Conservation (phyloP, 2,113 vertebrate species). For the Athene cunicularia region DNA sequence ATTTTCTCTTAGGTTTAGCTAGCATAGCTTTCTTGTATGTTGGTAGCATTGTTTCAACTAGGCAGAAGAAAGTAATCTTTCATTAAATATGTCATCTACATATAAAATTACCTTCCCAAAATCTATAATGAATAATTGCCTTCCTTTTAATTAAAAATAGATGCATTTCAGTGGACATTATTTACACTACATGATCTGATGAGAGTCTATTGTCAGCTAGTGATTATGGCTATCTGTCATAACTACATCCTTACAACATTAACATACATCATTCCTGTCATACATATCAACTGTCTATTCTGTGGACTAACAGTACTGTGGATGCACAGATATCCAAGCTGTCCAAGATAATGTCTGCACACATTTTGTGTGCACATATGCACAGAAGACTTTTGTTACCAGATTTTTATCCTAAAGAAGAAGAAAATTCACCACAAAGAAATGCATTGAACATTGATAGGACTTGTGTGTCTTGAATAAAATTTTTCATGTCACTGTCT, state of each 20-base stretch:
- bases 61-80: not conserved
- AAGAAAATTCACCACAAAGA: not conserved
- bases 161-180: not conserved
- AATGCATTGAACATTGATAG: not conserved
- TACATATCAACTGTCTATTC: not conserved
- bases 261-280: not conserved
- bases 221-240: not conserved
- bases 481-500: not conserved
- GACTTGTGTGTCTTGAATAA: not conserved
- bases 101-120: not conserved
- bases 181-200: not conserved
- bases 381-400: not conserved
- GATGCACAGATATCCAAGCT: not conserved
- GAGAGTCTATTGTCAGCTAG: not conserved
- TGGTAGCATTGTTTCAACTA: not conserved
- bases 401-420: accelerated
- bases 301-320: not conserved
- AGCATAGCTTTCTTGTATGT: not conserved
- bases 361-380: not conserved
- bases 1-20: not conserved
- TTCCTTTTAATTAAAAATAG: not conserved
- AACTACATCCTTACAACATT: not conserved
- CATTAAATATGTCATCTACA: not conserved
- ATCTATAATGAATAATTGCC: not conserved
- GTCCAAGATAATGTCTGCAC: not conserved